Percentiles rank a stretch among this genome's conserved stretches.
Evolutionary conservation across 2,113 vertebrate species (phyloP).

Genomic region (Stigmatopora nigra): DNA sequence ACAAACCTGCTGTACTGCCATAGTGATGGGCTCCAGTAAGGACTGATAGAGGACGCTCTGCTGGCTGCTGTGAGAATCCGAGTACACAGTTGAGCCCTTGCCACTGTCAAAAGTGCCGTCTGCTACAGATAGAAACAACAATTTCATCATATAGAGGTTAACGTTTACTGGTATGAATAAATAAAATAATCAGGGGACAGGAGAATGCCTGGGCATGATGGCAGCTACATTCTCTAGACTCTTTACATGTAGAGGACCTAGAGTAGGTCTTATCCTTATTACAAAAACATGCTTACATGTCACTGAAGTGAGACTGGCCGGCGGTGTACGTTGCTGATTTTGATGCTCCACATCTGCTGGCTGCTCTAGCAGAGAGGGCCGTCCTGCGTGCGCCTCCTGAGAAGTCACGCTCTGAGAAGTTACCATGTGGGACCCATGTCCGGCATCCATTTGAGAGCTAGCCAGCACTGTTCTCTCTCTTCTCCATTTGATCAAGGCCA

Average conservation of each 20-base stretch:
- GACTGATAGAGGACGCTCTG: slow-evolving; percentile 85
- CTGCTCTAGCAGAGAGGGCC: slow-evolving; percentile 62
- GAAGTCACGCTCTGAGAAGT: slow-evolving; percentile 54
- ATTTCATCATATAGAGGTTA: slow-evolving; percentile 14
- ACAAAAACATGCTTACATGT: slow-evolving; percentile 74
- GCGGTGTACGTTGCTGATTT: slow-evolving; percentile 68
- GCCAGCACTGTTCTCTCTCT: slow-evolving; percentile 78
- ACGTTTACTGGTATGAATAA: background rate
- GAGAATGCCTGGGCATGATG: background rate
- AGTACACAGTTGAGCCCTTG: slow-evolving; percentile 87
- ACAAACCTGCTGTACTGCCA: slow-evolving; percentile 75
- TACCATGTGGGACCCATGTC: slow-evolving; percentile 29
- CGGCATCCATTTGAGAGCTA: slow-evolving; percentile 66
- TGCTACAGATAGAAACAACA: slow-evolving; percentile 67
- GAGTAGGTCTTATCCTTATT: background rate
- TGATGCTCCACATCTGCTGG: slow-evolving; percentile 82
- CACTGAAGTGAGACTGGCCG: slow-evolving; percentile 80
- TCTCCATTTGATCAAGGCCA: slow-evolving; percentile 88
- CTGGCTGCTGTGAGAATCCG: slow-evolving; percentile 89
- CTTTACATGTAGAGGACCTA: background rate
- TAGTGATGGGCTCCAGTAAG: slow-evolving; percentile 71
- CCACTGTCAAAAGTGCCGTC: slow-evolving; percentile 90
- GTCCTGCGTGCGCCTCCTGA: slow-evolving; percentile 52
- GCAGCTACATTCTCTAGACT: background rate
- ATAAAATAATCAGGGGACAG: background rate